Conservation (phyloP, 2,888 invertebrate genomes). For the Chirona hameri region DNA sequence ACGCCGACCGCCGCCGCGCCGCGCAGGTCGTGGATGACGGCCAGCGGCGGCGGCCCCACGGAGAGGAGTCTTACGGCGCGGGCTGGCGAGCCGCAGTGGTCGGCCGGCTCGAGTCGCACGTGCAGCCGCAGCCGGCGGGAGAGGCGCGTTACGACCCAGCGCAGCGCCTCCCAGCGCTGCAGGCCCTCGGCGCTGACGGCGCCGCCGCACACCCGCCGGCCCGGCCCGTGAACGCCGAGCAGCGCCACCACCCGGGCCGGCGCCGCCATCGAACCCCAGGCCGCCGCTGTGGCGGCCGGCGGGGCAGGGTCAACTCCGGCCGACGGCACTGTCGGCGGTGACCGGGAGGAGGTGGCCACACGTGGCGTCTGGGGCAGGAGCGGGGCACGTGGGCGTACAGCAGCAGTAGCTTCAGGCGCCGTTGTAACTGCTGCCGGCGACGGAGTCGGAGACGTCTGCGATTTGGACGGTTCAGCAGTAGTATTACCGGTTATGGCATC, state of each 20-base stretch:
- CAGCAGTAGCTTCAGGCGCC: too few species aligned
- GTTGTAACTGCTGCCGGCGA: too few species aligned
- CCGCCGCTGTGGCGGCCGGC: background rate
- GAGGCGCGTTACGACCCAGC: conserved; percentile 46
- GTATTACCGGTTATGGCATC: too few species aligned
- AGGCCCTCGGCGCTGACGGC: conserved; percentile 41
- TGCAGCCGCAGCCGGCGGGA: conserved; percentile 39
- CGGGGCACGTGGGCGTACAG: too few species aligned
- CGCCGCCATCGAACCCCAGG: background rate
- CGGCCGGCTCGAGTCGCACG: background rate
- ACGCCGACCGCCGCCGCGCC: background rate
- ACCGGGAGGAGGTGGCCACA: too few species aligned
- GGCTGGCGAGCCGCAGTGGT: conserved; percentile 1
- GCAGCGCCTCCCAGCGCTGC: conserved; percentile 47
- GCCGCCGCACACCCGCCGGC: conserved; percentile 35
- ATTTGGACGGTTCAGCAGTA: too few species aligned
- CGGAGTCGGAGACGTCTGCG: too few species aligned
- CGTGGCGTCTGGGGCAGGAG: too few species aligned
- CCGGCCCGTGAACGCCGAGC: background rate
- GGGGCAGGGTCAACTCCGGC: background rate
- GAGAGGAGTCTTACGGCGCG: background rate
- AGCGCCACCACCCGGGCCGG: background rate
- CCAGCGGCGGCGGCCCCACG: background rate
- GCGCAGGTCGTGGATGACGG: background rate
- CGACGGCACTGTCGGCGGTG: background rate